phyloP scores from a whole-genome alignment of 1,140 invertebrate species.

The Drosophila repletoides region DNA sequence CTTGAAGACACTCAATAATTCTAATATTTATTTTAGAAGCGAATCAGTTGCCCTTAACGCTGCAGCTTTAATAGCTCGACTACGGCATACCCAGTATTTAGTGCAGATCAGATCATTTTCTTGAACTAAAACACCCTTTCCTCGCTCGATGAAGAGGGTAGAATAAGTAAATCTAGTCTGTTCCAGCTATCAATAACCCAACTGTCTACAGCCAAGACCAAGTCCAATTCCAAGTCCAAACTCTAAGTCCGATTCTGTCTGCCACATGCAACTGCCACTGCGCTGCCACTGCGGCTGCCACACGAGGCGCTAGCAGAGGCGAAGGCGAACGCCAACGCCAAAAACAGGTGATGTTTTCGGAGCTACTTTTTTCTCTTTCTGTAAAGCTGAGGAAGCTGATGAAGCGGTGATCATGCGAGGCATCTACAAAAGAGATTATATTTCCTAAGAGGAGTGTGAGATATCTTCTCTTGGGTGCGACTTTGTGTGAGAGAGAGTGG shows the following conservation, averaged over 20 bases:
- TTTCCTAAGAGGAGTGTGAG: constrained; percentile 59
- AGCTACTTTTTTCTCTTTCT: neutral
- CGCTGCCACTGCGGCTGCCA: no score
- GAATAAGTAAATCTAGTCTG: neutral
- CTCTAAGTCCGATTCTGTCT: no score
- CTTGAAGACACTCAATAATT: neutral
- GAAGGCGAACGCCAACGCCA: constrained; percentile 27
- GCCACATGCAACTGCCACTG: no score
- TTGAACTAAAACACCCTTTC: neutral
- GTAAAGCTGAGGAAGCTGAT: constrained; percentile 29
- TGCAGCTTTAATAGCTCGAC: neutral
- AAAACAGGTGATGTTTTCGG: constrained; percentile 32
- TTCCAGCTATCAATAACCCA: constrained; percentile 9
- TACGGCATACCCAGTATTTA: neutral
- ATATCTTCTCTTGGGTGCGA: neutral
- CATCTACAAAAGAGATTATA: constrained; percentile 82
- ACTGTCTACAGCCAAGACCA: constrained; percentile 1
- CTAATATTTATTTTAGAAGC: neutral
- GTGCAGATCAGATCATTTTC: no score
- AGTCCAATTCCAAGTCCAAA: neutral
- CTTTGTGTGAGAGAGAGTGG: constrained; percentile 10
- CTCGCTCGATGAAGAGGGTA: neutral
- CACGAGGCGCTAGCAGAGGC: constrained; percentile 13
- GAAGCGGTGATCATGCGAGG: constrained; percentile 77
- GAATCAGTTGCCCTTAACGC: neutral